Evolutionary conservation across 2,797 vertebrate genomes (phyloP).

Genomic region (Periparus ater): DNA sequence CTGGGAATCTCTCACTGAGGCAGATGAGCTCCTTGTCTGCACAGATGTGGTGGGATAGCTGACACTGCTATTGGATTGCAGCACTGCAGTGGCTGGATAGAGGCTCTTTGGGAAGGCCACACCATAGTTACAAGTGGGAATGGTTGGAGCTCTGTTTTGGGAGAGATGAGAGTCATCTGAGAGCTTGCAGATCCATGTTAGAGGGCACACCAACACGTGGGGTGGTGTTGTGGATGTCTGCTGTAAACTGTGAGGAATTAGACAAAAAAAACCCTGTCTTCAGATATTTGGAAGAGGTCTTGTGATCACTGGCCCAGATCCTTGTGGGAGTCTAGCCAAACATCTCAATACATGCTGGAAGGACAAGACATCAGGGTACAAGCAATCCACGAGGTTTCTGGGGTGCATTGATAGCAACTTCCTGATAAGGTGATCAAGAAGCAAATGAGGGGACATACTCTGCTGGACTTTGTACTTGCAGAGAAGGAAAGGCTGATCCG

Average conservation of each 20-base stretch:
- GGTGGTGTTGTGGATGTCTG: background rate
- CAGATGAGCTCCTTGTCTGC: background rate
- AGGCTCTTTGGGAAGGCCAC: background rate
- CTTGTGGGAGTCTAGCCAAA: background rate
- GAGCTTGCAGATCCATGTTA: background rate
- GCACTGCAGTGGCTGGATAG: background rate
- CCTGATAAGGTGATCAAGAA: background rate
- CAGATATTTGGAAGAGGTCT: background rate
- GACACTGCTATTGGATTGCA: background rate
- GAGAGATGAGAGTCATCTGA: background rate
- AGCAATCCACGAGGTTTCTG: background rate
- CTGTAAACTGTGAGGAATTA: background rate
- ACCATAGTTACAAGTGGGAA: background rate
- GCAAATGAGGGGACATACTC: background rate
- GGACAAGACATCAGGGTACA: background rate
- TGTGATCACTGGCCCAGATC: background rate
- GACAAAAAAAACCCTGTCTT: background rate
- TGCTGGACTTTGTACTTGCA: background rate
- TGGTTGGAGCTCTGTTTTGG: background rate
- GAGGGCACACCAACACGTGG: background rate
- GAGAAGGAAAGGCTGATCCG: background rate
- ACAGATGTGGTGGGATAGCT: background rate
- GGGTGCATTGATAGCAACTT: background rate
- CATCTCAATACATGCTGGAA: background rate
- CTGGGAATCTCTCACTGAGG: background rate